These are phyloP conservation scores for Hydrocynus forskahlii DNA, from an alignment of 2,797 vertebrate species.

Conservation along the genomic window DNA sequence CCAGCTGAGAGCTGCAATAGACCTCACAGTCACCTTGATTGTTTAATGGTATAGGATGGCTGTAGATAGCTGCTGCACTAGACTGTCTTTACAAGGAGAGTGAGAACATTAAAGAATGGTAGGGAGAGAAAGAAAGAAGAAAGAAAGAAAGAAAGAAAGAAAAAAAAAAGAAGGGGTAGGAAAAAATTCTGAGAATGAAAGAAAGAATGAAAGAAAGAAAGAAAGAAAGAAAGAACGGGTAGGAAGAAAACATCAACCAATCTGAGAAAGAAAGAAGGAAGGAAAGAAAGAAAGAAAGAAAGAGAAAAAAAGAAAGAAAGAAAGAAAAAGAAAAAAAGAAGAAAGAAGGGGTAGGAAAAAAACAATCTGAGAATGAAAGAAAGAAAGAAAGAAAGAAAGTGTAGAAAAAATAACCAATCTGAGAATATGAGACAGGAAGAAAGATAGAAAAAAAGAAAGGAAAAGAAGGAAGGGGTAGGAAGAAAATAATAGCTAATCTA, in stretches of 20 bases:
- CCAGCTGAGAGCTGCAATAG: constrained; percentile 26
- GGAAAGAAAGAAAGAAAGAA: constrained; percentile 32
- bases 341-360: background rate
- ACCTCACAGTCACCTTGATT: constrained; percentile 37
- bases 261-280: constrained; percentile 10
- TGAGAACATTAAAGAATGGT: background rate
- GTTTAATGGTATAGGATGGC: constrained; percentile 36
- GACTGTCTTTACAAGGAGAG: background rate
- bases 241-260: background rate
- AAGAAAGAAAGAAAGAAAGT: background rate
- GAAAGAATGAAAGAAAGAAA: constrained; percentile 8
- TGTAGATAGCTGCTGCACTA: constrained; percentile 25
- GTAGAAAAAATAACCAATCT: too few species aligned
- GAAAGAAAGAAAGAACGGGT: constrained; percentile 6
- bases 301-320: constrained; percentile 2
- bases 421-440: constrained; percentile 2
- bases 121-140: background rate
- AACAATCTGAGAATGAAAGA: background rate
- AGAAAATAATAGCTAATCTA: too few species aligned
- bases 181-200: too few species aligned
- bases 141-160: constrained; percentile 48
- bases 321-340: background rate
- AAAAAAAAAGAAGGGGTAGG: too few species aligned
- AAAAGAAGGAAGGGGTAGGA: background rate
- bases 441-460: constrained; percentile 22